These are phyloP conservation scores for Melitaea cinxia DNA, from an alignment of 1,140 invertebrate genomes.

Conservation along the genomic window DNA sequence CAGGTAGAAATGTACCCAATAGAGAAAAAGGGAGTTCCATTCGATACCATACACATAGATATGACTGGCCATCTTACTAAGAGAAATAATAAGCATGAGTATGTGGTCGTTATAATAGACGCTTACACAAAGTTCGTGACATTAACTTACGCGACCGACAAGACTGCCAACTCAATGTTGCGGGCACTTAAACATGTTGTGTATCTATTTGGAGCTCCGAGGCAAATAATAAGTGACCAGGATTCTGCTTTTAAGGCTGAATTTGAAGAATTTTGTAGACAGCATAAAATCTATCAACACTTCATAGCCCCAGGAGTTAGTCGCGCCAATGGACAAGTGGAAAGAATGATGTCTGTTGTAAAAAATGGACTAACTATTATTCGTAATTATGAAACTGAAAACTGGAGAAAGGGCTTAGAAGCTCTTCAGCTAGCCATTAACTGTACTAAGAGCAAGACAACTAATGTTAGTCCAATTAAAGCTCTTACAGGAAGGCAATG, in stretches of 20 bases:
- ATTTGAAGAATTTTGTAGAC: slow-evolving; percentile 15
- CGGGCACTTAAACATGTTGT: slow-evolving; percentile 24
- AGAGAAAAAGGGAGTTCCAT: slow-evolving; percentile 9
- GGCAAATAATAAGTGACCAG: slow-evolving; percentile 23
- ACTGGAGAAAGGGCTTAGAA: slow-evolving; percentile 26
- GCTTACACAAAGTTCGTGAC: slow-evolving; percentile 30
- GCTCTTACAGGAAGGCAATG: slow-evolving; percentile 26
- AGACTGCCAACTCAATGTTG: slow-evolving; percentile 11
- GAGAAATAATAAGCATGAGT: slow-evolving; percentile 14
- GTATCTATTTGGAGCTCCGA: slow-evolving; percentile 26
- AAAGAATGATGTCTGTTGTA: slow-evolving; percentile 27
- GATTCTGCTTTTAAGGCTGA: slow-evolving; percentile 21
- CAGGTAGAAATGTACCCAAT: slow-evolving; percentile 17
- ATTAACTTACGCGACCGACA: slow-evolving; percentile 16
- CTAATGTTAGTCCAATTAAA: slow-evolving; percentile 27
- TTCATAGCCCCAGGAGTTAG: slow-evolving; percentile 9
- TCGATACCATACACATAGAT: not conserved
- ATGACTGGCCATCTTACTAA: slow-evolving; percentile 21
- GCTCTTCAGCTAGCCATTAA: slow-evolving; percentile 33
- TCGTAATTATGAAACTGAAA: slow-evolving; percentile 12
- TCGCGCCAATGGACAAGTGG: slow-evolving; percentile 33
- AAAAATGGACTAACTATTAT: slow-evolving; percentile 35
- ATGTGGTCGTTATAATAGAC: slow-evolving; percentile 26
- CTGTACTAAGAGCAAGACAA: slow-evolving; percentile 30
- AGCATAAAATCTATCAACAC: slow-evolving; percentile 15